Evolutionary conservation across 2,888 invertebrate genomes (phyloP).

Genomic region (Drosophila kokeensis): DNA sequence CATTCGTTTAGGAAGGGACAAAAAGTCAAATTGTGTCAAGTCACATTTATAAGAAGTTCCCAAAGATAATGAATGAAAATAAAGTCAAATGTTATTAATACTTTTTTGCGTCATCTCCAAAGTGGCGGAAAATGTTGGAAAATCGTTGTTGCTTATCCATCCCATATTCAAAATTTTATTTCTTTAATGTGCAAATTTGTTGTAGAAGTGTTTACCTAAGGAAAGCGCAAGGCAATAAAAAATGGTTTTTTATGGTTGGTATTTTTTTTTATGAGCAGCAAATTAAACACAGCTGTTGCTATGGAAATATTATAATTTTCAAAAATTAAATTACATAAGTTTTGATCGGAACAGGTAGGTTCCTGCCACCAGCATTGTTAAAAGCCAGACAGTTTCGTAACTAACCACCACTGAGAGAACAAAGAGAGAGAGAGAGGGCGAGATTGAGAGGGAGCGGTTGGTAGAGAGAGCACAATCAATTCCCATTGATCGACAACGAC

Average conservation of each 20-base stretch:
- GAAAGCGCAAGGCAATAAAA: not conserved
- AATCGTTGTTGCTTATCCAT: not conserved
- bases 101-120: not conserved
- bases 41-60: not conserved
- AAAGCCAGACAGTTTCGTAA: conserved; percentile 16
- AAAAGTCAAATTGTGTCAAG: not conserved
- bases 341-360: conserved; percentile 18
- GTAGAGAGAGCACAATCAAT: conserved; percentile 25
- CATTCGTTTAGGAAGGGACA: not conserved
- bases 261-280: conserved; percentile 1
- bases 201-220: not conserved
- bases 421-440: not conserved
- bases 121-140: not conserved
- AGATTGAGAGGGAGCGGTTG: not conserved
- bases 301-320: not conserved
- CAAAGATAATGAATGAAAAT: not conserved
- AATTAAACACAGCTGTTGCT: conserved; percentile 9
- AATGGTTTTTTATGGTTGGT: not conserved
- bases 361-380: conserved; percentile 9
- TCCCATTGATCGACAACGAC: conserved; percentile 66
- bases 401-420: conserved; percentile 34
- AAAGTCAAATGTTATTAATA: not conserved
- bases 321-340: conserved; percentile 17
- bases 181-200: not conserved
- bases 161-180: not conserved